Percentiles rank a stretch among this genome's conserved stretches.
phyloP scores from a whole-genome alignment of 2,113 vertebrate species.

The Oncorhynchus tshawytscha region DNA sequence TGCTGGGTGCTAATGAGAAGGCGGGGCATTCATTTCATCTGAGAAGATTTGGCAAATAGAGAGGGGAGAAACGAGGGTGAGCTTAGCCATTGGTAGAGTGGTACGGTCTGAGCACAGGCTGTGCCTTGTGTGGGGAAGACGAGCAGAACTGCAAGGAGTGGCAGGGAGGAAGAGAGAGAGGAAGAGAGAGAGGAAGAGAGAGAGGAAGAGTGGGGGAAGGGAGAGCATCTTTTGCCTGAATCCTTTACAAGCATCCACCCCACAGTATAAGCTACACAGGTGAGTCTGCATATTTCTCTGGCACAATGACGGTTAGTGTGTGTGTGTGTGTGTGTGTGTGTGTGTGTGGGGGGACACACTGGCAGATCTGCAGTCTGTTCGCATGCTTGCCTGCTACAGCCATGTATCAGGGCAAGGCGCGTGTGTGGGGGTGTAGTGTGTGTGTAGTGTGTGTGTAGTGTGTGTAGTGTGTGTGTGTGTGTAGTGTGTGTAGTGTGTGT shows the following conservation, averaged over 20 bases:
- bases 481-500: no score
- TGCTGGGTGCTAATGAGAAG: constrained; percentile 43
- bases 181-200: constrained; percentile 27
- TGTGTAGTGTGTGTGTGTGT: no score
- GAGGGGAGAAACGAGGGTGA: constrained; percentile 25
- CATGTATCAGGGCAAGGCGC: no score
- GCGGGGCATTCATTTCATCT: constrained; percentile 32
- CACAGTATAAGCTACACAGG: constrained; percentile 30
- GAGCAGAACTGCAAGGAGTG: constrained; percentile 76
- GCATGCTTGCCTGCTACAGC: no score
- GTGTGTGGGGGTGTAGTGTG: no score
- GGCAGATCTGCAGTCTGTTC: not conserved
- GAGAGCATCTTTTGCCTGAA: constrained; percentile 39
- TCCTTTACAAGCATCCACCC: constrained; percentile 34
- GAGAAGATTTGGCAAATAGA: constrained; percentile 69
- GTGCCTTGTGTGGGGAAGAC: constrained; percentile 42
- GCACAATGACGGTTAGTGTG: not conserved
- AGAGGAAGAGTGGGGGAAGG: constrained; percentile 22
- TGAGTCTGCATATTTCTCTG: constrained; percentile 72
- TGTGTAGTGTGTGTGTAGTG: no score
- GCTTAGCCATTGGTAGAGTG: constrained; percentile 75
- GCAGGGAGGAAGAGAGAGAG: constrained; percentile 68
- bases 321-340: not conserved
- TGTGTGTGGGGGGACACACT: no score
- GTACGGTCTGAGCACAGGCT: constrained; percentile 74